Conservation (phyloP, 2,797 vertebrate genomes). For the Coluber constrictor region DNA sequence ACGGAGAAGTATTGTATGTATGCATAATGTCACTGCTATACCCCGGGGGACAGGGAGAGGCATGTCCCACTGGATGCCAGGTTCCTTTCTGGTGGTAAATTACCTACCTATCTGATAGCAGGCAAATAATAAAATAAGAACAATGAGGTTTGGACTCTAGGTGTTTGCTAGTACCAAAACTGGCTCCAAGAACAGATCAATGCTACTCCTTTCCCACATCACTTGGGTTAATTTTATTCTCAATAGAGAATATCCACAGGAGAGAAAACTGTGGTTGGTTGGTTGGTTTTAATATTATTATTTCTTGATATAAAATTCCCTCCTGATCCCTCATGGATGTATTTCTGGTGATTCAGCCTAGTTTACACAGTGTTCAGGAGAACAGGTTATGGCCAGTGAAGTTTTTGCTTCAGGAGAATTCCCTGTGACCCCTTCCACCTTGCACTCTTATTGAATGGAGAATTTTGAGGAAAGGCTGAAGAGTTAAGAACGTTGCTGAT, state of each 20-base stretch:
- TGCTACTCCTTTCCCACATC: neutral
- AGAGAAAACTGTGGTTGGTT: neutral
- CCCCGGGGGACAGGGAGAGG: conserved; percentile 52
- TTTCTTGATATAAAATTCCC: neutral
- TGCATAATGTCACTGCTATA: conserved; percentile 18
- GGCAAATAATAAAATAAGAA: neutral
- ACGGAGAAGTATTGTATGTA: conserved; percentile 15
- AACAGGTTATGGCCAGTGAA: neutral
- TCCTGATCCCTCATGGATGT: neutral
- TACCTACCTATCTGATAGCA: conserved; percentile 32
- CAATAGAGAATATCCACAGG: neutral
- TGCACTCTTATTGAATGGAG: neutral
- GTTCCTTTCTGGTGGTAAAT: conserved; percentile 41
- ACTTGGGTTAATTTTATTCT: neutral
- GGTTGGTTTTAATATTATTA: too few relatives aligned
- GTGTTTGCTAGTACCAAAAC: conserved; percentile 28
- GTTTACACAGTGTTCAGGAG: neutral
- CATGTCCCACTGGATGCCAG: conserved; percentile 47
- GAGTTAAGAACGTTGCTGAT: neutral
- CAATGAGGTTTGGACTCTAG: conserved; percentile 30
- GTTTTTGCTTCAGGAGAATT: neutral
- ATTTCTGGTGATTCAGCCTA: neutral
- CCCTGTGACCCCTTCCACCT: neutral
- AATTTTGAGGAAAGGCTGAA: neutral
- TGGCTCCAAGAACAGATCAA: conserved; percentile 21